These are phyloP conservation scores for Cavia aperea DNA, from an alignment of 2,113 vertebrate species.

Conservation along the genomic window DNA sequence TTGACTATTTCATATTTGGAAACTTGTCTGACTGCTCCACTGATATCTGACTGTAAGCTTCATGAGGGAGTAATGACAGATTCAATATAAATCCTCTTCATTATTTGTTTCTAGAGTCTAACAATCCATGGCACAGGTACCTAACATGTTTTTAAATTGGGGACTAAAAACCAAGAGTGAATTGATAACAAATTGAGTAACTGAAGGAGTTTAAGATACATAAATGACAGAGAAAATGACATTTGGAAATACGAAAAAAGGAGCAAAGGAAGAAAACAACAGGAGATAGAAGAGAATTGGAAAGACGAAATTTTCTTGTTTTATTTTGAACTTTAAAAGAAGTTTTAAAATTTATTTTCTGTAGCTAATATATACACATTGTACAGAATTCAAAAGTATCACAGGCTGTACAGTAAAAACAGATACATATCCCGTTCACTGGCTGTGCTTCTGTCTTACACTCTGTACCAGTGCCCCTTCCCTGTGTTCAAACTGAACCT, in stretches of 20 bases:
- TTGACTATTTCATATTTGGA: neutral
- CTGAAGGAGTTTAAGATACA: neutral
- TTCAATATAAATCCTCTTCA: neutral
- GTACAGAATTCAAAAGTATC: neutral
- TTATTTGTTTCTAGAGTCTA: neutral
- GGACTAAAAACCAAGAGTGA: neutral
- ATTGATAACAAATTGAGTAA: neutral
- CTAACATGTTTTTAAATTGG: neutral
- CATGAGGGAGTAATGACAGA: neutral
- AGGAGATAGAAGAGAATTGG: neutral
- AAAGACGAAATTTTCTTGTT: neutral
- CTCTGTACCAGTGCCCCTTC: neutral
- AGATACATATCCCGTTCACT: neutral
- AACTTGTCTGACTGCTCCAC: neutral
- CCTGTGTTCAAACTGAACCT: slow-evolving; percentile 69
- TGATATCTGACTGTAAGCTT: neutral
- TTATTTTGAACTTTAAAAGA: neutral
- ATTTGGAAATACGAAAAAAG: neutral
- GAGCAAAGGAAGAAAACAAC: neutral
- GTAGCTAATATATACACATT: neutral
- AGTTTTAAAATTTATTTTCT: neutral
- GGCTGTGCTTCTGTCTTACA: neutral
- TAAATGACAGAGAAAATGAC: neutral
- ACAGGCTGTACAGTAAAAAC: neutral
- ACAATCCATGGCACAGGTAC: too few species aligned